Percentiles rank a stretch among this genome's conserved stretches.
Evolutionary conservation across 2,797 vertebrate genomes (phyloP).

Genomic region (Rhabdophis nuchalis): DNA sequence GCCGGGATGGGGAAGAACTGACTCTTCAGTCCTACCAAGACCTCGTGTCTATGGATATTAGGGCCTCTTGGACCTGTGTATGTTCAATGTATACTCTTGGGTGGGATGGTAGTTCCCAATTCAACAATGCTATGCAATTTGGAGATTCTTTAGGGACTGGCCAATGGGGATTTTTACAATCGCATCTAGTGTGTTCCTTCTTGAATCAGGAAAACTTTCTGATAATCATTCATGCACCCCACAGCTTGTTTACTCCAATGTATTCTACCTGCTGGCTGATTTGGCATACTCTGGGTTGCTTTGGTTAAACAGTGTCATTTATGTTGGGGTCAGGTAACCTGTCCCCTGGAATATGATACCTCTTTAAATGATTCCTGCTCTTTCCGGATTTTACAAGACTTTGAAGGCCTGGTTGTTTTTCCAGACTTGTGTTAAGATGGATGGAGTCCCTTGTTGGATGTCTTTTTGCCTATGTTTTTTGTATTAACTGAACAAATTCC

Average conservation of each 20-base stretch:
- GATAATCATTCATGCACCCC: not conserved
- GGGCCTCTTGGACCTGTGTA: not conserved
- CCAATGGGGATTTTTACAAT: not conserved
- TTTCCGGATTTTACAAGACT: not conserved
- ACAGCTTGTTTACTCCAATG: not conserved
- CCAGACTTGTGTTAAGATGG: not conserved
- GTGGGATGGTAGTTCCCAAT: not conserved
- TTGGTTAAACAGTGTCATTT: not conserved
- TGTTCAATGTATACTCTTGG: not conserved
- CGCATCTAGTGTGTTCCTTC: not conserved
- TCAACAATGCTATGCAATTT: not conserved
- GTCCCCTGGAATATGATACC: not conserved
- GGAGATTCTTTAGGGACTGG: not conserved
- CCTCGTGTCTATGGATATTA: not conserved
- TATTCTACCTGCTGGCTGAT: not conserved
- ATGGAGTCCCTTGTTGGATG: not conserved
- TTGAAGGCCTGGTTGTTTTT: not conserved
- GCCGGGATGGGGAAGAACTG: not conserved
- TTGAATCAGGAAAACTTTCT: not conserved
- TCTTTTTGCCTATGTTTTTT: not conserved
- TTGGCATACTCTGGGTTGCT: not conserved
- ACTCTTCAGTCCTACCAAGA: not conserved
- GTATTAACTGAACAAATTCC: not conserved
- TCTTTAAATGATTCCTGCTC: not conserved
- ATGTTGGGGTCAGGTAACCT: not conserved